Conservation (phyloP, 2,113 vertebrate species). For the Entosphenus tridentatus region DNA sequence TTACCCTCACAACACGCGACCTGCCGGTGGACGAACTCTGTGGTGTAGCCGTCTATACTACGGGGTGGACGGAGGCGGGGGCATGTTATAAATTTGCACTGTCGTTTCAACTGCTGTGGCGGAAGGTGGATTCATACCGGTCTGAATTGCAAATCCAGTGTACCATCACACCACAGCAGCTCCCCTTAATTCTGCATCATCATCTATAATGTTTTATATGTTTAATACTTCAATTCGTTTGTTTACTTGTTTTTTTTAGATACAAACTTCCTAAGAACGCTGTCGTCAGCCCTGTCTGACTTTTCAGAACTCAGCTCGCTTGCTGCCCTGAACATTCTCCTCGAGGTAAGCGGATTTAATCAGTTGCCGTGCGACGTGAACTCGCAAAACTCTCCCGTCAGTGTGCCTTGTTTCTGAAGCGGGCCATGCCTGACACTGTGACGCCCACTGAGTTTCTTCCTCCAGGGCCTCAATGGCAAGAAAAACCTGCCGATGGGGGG, state of each 20-base stretch:
- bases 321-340: constrained; percentile 70
- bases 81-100: too few relatives aligned
- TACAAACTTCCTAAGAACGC: constrained; percentile 68
- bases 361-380: background rate
- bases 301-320: constrained; percentile 88
- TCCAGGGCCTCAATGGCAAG: constrained; percentile 87
- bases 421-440: too few relatives aligned
- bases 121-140: too few relatives aligned
- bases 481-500: constrained; percentile 87
- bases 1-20: too few relatives aligned
- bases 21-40: too few relatives aligned
- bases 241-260: constrained; percentile 27
- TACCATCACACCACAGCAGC: background rate
- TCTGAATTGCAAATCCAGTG: background rate
- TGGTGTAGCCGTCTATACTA: too few relatives aligned
- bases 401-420: too few relatives aligned
- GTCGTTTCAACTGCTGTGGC: too few relatives aligned
- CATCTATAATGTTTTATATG: background rate
- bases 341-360: constrained; percentile 39
- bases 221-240: background rate
- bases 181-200: background rate
- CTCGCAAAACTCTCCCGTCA: too few relatives aligned
- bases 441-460: constrained; percentile 5
- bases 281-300: constrained; percentile 67
- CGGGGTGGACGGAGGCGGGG: too few relatives aligned